phyloP scores from a whole-genome alignment of 2,888 invertebrate species.

The Synanthedon formicaeformis region DNA sequence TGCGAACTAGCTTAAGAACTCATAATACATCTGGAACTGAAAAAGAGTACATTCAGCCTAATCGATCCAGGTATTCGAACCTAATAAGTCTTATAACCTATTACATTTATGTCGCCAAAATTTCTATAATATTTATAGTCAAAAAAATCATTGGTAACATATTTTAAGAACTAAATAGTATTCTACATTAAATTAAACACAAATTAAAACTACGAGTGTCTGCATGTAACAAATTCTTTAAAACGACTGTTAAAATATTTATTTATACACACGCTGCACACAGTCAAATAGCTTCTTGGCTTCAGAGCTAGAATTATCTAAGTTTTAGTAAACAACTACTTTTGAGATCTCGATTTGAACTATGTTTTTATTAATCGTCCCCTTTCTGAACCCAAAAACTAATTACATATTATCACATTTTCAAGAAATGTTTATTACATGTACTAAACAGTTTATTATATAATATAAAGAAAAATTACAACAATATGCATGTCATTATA shows the following conservation, averaged over 20 bases:
- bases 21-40: too few species aligned
- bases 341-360: slow-evolving; percentile 69
- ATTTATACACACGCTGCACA: background rate
- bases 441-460: background rate
- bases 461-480: background rate
- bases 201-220: background rate
- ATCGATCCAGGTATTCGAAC: too few species aligned
- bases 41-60: too few species aligned
- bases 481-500: background rate
- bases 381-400: slow-evolving; percentile 42
- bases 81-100: too few species aligned
- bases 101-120: too few species aligned
- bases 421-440: slow-evolving; percentile 39
- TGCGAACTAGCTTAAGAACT: too few species aligned
- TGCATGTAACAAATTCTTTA: background rate
- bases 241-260: background rate
- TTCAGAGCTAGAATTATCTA: slow-evolving; percentile 59
- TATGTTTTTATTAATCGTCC: slow-evolving; percentile 51
- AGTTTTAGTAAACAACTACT: slow-evolving; percentile 58
- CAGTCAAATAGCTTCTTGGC: slow-evolving; percentile 61
- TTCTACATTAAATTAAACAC: background rate
- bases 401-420: slow-evolving; percentile 58
- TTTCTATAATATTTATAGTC: background rate
- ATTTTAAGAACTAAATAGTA: background rate
- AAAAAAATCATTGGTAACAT: slow-evolving; percentile 65